Evolutionary conservation across 2,888 invertebrate genomes (phyloP).

Genomic region (Strigamia maritima): DNA sequence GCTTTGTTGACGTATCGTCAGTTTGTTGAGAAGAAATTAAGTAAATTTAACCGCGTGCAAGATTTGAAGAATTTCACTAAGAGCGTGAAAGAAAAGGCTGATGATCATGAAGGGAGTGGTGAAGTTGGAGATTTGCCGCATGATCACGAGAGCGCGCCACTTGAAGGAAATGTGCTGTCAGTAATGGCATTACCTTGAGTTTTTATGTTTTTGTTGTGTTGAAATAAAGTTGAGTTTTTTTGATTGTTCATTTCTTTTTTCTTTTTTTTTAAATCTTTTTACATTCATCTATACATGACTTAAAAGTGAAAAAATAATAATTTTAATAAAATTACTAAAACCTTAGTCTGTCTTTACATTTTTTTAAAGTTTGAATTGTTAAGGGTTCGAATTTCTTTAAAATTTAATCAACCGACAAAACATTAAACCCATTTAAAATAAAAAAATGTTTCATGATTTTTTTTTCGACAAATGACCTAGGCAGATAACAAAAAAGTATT

Average conservation of each 20-base stretch:
- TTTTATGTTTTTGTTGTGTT: neutral
- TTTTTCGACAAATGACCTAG: no score
- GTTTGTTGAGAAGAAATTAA: neutral
- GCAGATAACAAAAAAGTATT: no score
- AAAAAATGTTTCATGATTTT: neutral
- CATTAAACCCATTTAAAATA: neutral
- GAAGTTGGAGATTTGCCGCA: neutral
- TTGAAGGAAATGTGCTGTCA: neutral
- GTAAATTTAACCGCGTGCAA: neutral
- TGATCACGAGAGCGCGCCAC: neutral
- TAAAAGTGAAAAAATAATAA: neutral
- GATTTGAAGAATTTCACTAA: neutral
- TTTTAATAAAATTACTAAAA: neutral
- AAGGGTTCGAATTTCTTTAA: neutral
- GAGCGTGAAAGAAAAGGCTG: neutral
- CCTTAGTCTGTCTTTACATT: neutral
- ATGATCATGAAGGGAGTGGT: neutral
- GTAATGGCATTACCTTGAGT: neutral
- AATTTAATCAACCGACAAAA: neutral
- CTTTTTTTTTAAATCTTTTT: neutral
- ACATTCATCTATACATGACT: neutral
- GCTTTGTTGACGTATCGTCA: neutral
- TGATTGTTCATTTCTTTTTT: neutral
- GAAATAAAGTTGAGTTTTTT: neutral
- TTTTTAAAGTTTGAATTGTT: neutral